phyloP scores from a whole-genome alignment of 2,888 invertebrate species.

The Eilema caniola region DNA sequence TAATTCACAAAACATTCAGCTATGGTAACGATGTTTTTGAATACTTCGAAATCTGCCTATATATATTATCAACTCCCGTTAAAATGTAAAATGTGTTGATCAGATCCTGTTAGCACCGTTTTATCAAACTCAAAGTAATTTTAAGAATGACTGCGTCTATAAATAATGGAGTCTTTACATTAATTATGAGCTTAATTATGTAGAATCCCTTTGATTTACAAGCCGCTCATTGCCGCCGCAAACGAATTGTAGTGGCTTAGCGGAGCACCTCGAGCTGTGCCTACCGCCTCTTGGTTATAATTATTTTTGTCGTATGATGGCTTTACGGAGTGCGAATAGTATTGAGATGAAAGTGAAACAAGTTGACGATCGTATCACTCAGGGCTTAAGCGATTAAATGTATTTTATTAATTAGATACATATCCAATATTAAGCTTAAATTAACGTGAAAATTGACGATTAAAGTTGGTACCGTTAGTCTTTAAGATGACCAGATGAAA shows the following conservation, averaged over 20 bases:
- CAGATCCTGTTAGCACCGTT: conserved; percentile 71
- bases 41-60: conserved; percentile 56
- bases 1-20: conserved; percentile 35
- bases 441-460: too few relatives aligned
- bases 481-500: too few relatives aligned
- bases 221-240: conserved; percentile 83
- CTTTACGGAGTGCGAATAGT: conserved; percentile 63
- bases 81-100: conserved; percentile 81
- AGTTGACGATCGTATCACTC: conserved; percentile 74
- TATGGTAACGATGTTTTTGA: conserved; percentile 39
- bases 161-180: conserved; percentile 85
- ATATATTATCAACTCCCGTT: conserved; percentile 73
- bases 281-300: conserved; percentile 74
- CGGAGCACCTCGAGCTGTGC: conserved; percentile 76
- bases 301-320: conserved; percentile 82
- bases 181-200: conserved; percentile 86
- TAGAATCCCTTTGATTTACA: conserved; percentile 87
- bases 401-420: conserved; percentile 38
- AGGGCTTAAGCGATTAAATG: conserved; percentile 74
- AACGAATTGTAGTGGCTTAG: conserved; percentile 86
- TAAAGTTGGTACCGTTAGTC: too few relatives aligned
- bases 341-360: conserved; percentile 83
- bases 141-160: conserved; percentile 84
- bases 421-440: too few relatives aligned
- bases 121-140: conserved; percentile 83